These are phyloP conservation scores for Diceros bicornis DNA, from an alignment of 2,797 vertebrate species.

Conservation along the genomic window DNA sequence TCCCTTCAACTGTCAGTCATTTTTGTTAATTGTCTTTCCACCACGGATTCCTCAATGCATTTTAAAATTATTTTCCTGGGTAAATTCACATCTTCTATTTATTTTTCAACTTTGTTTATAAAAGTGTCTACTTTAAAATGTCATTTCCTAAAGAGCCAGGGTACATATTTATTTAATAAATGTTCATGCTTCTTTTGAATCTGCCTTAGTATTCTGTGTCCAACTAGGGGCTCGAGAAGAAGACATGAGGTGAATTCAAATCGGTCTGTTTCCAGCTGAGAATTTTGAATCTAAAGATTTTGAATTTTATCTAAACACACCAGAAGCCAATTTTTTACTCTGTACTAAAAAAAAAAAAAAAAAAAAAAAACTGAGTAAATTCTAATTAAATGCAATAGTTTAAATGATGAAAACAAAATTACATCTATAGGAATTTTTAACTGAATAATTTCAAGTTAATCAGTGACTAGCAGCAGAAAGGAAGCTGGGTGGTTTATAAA, in stretches of 20 bases:
- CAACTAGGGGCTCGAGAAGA: background rate
- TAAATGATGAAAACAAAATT: conserved; percentile 66
- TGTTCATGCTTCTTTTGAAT: conserved; percentile 25
- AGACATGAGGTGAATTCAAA: background rate
- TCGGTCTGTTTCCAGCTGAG: conserved; percentile 40
- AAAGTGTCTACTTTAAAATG: conserved; percentile 50
- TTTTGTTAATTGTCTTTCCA: conserved; percentile 30
- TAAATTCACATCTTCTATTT: conserved; percentile 34
- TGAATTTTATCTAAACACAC: conserved; percentile 49
- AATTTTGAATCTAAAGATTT: conserved; percentile 58
- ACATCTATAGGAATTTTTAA: conserved; percentile 60
- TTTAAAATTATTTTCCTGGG: conserved; percentile 26
- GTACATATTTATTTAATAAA: conserved; percentile 41
- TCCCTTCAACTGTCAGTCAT: background rate
- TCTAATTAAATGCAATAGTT: conserved; percentile 41
- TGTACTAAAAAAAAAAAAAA: background rate
- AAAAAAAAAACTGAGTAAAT: background rate
- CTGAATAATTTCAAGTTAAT: conserved; percentile 63
- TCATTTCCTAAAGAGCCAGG: conserved; percentile 9
- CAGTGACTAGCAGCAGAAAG: conserved; percentile 28
- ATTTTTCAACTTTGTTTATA: conserved; percentile 53
- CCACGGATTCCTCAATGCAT: background rate
- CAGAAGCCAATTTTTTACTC: background rate
- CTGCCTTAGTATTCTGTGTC: background rate
- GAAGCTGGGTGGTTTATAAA: conserved; percentile 38